Evolutionary conservation across 1,140 invertebrate genomes (phyloP).

Genomic region (Zaprionus capensis): DNA sequence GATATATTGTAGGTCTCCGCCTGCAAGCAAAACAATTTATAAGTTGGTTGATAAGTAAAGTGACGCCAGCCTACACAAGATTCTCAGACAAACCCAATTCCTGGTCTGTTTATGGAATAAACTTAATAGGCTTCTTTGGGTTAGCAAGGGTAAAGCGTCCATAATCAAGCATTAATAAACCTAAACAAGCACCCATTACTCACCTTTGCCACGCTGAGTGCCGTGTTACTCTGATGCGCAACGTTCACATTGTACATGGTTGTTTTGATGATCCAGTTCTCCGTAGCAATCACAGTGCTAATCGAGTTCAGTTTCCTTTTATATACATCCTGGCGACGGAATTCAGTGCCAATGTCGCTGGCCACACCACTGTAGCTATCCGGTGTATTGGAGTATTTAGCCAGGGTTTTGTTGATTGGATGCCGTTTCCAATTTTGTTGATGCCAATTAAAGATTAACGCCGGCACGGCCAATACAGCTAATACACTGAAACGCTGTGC

Average conservation of each 20-base stretch:
- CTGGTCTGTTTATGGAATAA: background rate
- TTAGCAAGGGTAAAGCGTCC: background rate
- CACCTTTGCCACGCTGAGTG: slow-evolving; percentile 89
- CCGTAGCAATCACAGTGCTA: slow-evolving; percentile 90
- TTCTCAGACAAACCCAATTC: background rate
- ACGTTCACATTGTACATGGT: slow-evolving; percentile 90
- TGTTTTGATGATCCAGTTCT: slow-evolving; percentile 95
- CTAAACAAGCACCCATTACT: slow-evolving; percentile 47
- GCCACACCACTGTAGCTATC: slow-evolving; percentile 89
- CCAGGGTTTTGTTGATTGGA: slow-evolving; percentile 89
- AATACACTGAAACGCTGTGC: slow-evolving; percentile 84
- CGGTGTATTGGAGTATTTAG: slow-evolving; percentile 87
- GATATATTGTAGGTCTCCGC: slow-evolving; percentile 90
- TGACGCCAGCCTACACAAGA: background rate
- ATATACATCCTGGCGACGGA: slow-evolving; percentile 84
- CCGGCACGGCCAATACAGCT: slow-evolving; percentile 74
- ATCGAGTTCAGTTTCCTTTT: slow-evolving; percentile 89
- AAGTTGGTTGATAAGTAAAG: background rate
- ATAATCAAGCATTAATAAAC: background rate
- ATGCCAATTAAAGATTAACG: slow-evolving; percentile 88
- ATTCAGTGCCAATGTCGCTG: slow-evolving; percentile 91
- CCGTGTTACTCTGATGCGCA: slow-evolving; percentile 91
- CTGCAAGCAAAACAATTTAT: slow-evolving; percentile 67
- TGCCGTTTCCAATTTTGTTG: slow-evolving; percentile 89
- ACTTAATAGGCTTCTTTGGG: no score